Evolutionary conservation across 1,140 invertebrate genomes (phyloP).

Genomic region (Pogonognathellus flavescens): DNA sequence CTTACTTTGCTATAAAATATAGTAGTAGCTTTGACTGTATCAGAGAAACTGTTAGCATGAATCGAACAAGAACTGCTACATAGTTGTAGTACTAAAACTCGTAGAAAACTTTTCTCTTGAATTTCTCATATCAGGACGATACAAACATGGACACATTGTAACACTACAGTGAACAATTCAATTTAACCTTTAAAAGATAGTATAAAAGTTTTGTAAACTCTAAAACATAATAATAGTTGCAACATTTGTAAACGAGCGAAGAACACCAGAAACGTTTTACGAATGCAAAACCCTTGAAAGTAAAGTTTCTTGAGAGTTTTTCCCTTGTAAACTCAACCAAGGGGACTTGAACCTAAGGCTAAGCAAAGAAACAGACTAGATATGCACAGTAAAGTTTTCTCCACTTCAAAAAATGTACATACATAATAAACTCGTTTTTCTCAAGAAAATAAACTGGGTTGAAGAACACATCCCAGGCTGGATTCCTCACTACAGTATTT

Average conservation of each 20-base stretch:
- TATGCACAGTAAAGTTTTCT: neutral
- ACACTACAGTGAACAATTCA: constrained; percentile 34
- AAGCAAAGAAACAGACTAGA: neutral
- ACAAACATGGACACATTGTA: neutral
- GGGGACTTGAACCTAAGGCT: neutral
- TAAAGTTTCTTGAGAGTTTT: neutral
- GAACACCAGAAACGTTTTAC: constrained; percentile 26
- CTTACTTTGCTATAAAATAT: too few species aligned
- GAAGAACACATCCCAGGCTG: too few species aligned
- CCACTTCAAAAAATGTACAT: constrained; percentile 4
- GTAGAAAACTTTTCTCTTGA: constrained; percentile 1
- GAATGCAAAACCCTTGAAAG: constrained; percentile 41
- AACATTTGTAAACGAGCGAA: constrained; percentile 44
- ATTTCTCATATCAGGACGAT: neutral
- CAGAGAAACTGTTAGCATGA: too few species aligned
- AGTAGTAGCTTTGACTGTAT: too few species aligned
- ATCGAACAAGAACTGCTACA: too few species aligned
- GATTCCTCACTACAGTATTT: neutral
- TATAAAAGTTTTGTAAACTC: constrained; percentile 33
- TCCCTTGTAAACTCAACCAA: neutral
- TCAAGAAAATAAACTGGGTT: neutral
- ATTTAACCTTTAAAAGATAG: constrained; percentile 36
- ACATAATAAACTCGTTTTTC: constrained; percentile 8
- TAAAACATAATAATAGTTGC: constrained; percentile 47
- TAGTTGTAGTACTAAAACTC: neutral